Conservation (phyloP, 2,113 vertebrate species). For the Crotalus viridis region DNA sequence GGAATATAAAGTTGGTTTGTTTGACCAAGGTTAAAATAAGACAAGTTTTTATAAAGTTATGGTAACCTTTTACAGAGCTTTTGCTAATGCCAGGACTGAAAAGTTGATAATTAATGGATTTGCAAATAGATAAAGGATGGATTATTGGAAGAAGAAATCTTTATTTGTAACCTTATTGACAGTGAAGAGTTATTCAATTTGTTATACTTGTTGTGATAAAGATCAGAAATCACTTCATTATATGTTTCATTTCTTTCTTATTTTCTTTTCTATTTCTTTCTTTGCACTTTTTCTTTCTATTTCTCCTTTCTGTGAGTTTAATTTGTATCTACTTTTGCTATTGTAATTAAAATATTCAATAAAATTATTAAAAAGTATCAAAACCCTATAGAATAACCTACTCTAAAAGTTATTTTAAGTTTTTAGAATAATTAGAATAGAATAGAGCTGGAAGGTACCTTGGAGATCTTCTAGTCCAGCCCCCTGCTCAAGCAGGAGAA, state of each 20-base stretch:
- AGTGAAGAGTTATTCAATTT: background rate
- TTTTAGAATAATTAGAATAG: too few relatives aligned
- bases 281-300: background rate
- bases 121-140: background rate
- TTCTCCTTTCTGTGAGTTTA: background rate
- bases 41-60: too few relatives aligned
- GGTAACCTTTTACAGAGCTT: too few relatives aligned
- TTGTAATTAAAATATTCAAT: background rate
- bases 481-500: too few relatives aligned
- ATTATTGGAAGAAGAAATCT: background rate
- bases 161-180: background rate
- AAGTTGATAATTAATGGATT: too few relatives aligned
- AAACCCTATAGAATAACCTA: background rate
- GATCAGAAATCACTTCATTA: background rate
- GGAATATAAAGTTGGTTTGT: too few relatives aligned
- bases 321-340: background rate
- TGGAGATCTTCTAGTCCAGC: too few relatives aligned
- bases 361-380: background rate
- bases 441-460: too few relatives aligned
- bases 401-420: too few relatives aligned
- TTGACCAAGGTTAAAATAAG: too few relatives aligned
- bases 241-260: background rate
- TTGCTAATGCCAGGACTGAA: too few relatives aligned
- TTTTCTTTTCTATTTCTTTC: background rate
- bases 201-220: background rate